Evolutionary conservation across 23 tunicate genomes (phyloP).

Genomic region (Halocynthia aurantium): DNA sequence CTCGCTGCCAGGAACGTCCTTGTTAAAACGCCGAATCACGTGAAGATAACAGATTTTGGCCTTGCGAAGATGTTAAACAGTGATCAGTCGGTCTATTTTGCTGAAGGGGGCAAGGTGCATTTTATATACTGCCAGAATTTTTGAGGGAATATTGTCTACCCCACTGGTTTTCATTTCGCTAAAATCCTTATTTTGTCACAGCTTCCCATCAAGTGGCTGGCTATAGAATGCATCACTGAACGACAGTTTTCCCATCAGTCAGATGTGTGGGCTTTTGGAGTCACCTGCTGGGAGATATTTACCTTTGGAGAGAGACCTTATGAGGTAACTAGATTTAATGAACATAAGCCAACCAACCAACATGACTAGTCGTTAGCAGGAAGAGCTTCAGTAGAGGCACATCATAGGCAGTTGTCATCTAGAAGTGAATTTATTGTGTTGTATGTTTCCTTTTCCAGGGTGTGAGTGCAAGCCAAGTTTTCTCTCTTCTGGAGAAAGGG

Average conservation of each 20-base stretch:
- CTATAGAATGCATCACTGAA: slow-evolving; percentile 94
- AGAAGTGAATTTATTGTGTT: background rate
- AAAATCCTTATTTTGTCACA: slow-evolving; percentile 18
- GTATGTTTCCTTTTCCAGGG: slow-evolving; percentile 37
- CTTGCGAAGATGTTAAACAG: slow-evolving; percentile 74
- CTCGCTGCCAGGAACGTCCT: slow-evolving; percentile 97
- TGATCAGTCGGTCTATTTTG: slow-evolving; percentile 53
- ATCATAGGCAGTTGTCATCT: background rate
- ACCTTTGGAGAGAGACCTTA: slow-evolving; percentile 90
- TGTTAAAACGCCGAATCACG: slow-evolving; percentile 81
- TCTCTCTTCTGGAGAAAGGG: slow-evolving; percentile 66
- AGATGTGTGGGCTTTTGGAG: slow-evolving; percentile 97
- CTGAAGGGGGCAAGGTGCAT: slow-evolving; percentile 92
- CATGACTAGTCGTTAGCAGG: background rate
- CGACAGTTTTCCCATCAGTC: slow-evolving; percentile 78
- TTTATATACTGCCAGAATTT: background rate
- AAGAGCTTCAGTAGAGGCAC: background rate
- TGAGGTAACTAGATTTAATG: slow-evolving; percentile 32
- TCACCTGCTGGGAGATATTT: slow-evolving; percentile 95
- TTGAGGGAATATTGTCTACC: background rate
- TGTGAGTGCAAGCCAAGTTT: slow-evolving; percentile 64
- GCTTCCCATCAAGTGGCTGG: slow-evolving; percentile 98
- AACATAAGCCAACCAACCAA: background rate
- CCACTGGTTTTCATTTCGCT: background rate
- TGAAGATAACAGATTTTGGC: slow-evolving; percentile 97